Evolutionary conservation across 2,797 vertebrate genomes (phyloP).

Genomic region (Microctenopoma lineatum): DNA sequence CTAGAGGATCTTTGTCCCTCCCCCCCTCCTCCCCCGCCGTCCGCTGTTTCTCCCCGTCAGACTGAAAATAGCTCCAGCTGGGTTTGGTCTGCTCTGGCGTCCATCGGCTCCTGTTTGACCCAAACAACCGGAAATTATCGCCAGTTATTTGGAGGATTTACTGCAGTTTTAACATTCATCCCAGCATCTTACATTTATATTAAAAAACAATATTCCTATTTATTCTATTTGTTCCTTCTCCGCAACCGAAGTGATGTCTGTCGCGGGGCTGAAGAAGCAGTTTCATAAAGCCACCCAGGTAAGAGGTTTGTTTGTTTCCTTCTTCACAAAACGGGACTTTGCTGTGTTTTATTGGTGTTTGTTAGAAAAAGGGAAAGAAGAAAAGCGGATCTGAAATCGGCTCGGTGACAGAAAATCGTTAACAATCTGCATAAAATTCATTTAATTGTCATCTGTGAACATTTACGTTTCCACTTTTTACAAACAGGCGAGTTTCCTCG

Average conservation of each 20-base stretch:
- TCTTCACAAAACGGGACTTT: too few relatives aligned
- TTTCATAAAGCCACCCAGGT: constrained; percentile 96
- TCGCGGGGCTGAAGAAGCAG: constrained; percentile 91
- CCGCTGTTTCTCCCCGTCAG: constrained; percentile 2
- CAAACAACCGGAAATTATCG: constrained; percentile 20
- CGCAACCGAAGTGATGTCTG: constrained; percentile 82
- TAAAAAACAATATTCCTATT: neutral
- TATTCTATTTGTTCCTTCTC: neutral
- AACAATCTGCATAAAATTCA: neutral
- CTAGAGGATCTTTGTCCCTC: constrained; percentile 23
- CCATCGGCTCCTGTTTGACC: constrained; percentile 2
- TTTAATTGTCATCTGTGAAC: neutral
- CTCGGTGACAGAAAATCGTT: neutral
- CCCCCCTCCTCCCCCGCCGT: neutral
- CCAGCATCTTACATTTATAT: too few relatives aligned
- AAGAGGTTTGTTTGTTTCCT: neutral
- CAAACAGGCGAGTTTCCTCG: neutral
- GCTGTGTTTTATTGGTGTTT: too few relatives aligned
- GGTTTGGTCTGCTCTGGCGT: constrained; percentile 48
- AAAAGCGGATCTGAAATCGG: too few relatives aligned
- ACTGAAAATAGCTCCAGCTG: constrained; percentile 60
- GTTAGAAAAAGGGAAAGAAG: too few relatives aligned
- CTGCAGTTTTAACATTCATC: neutral
- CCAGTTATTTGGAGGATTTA: constrained; percentile 38
- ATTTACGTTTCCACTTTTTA: too few relatives aligned